These are phyloP conservation scores for Setipinna tenuifilis DNA, from an alignment of 2,797 vertebrate species.

Conservation along the genomic window DNA sequence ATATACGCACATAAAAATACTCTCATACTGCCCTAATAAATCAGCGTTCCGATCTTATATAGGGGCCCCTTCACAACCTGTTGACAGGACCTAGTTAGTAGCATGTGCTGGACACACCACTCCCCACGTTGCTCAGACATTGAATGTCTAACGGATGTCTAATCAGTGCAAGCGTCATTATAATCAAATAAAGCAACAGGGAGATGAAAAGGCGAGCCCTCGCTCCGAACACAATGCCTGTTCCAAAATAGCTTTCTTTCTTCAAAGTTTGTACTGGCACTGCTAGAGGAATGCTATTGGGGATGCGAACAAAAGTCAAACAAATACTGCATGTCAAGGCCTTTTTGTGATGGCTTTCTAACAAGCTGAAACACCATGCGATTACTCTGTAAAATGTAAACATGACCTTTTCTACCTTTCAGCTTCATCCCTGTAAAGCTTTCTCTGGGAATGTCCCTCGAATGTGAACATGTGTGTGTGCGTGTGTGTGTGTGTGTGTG, in stretches of 20 bases:
- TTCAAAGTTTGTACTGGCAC: conserved; percentile 20
- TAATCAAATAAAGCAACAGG: not conserved
- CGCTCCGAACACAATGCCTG: not conserved
- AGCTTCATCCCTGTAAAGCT: not conserved
- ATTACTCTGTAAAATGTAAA: not conserved
- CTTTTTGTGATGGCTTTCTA: not conserved
- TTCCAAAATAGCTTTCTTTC: conserved; percentile 11
- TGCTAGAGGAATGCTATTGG: not conserved
- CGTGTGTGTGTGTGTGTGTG: not conserved
- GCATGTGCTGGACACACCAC: not conserved
- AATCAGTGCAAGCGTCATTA: conserved; percentile 11
- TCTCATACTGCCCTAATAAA: not conserved
- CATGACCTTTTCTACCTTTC: conserved; percentile 1
- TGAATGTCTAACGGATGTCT: not conserved
- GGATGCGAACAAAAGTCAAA: not conserved
- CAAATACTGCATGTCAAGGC: not conserved
- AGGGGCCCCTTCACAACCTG: not conserved
- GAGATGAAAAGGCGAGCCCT: not conserved
- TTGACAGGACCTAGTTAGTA: conserved; percentile 1
- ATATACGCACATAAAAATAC: too few species aligned
- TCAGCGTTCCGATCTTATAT: not conserved
- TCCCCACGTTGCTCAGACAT: not conserved
- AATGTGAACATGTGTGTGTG: not conserved
- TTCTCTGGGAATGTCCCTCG: not conserved
- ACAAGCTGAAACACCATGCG: not conserved